Evolutionary conservation across 2,797 vertebrate genomes (phyloP).

Genomic region (Semotilus atromaculatus): DNA sequence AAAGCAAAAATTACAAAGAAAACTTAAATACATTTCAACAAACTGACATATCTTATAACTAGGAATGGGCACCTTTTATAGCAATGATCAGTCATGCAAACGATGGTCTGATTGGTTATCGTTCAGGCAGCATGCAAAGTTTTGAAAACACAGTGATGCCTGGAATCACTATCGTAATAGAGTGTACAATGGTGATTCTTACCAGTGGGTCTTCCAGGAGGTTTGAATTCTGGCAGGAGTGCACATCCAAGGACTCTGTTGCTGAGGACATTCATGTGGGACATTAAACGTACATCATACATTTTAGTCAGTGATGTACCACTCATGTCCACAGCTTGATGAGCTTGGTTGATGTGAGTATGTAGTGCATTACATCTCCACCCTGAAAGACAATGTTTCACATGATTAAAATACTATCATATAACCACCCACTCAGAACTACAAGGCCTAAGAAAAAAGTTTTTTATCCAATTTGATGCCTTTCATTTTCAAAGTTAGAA

Average conservation of each 20-base stretch:
- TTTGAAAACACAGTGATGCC: too few relatives aligned
- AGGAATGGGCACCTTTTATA: background rate
- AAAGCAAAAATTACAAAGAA: too few relatives aligned
- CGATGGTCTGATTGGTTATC: background rate
- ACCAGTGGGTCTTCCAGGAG: constrained; percentile 15
- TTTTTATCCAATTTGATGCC: too few relatives aligned
- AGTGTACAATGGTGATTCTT: background rate
- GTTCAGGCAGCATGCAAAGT: too few relatives aligned
- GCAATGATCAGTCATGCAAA: background rate
- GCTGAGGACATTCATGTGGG: constrained; percentile 30
- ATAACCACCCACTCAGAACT: background rate
- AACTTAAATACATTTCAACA: too few relatives aligned
- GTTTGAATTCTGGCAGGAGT: background rate
- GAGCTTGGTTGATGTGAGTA: constrained; percentile 18
- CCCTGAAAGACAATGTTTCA: constrained; percentile 8
- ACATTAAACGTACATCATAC: constrained; percentile 36
- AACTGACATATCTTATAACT: background rate
- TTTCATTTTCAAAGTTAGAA: too few relatives aligned
- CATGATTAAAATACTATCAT: background rate
- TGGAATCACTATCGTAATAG: background rate
- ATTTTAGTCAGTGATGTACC: constrained; percentile 12
- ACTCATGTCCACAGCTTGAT: constrained; percentile 36
- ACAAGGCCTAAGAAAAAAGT: too few relatives aligned
- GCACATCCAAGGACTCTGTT: background rate
- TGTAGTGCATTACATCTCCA: constrained; percentile 21